A percentile compares a stretch with the other conserved stretches of the same genome.
These are phyloP conservation scores for Lampropteryx suffumata DNA, from an alignment of 2,888 invertebrate genomes.

Conservation along the genomic window DNA sequence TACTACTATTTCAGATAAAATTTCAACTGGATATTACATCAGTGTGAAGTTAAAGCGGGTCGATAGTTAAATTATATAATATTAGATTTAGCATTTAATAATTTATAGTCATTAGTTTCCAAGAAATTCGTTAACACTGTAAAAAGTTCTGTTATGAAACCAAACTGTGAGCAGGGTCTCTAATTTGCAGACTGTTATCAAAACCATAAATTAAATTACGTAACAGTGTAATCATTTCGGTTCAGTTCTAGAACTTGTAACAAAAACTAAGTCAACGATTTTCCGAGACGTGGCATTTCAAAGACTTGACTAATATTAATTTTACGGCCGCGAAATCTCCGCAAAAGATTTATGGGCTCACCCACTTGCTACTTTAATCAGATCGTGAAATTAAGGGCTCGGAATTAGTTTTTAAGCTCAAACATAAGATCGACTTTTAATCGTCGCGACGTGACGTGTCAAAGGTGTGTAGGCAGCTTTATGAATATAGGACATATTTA, in stretches of 20 bases:
- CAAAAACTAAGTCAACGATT: constrained; percentile 22
- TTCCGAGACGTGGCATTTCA: constrained; percentile 21
- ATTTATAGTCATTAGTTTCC: too few species aligned
- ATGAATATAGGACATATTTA: too few species aligned
- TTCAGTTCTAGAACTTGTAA: constrained; percentile 4
- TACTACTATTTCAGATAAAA: too few species aligned
- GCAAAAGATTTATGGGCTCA: constrained; percentile 34
- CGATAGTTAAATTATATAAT: too few species aligned
- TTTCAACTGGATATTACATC: too few species aligned
- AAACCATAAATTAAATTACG: neutral
- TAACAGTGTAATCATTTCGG: constrained; percentile 1
- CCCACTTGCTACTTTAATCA: constrained; percentile 28
- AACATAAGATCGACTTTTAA: constrained; percentile 12
- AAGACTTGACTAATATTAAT: constrained; percentile 30
- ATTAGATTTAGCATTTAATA: too few species aligned
- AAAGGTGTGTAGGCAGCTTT: too few species aligned
- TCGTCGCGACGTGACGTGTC: constrained; percentile 10
- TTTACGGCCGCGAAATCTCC: constrained; percentile 32
- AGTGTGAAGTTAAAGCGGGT: too few species aligned
- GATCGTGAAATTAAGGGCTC: constrained; percentile 28
- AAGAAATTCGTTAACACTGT: too few species aligned
- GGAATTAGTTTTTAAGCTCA: constrained; percentile 21
- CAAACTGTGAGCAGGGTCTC: too few species aligned
- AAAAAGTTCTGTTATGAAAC: too few species aligned
- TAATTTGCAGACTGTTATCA: constrained; percentile 1